These are phyloP conservation scores for Hecatera dysodea DNA, from an alignment of 2,888 invertebrate species.

Conservation along the genomic window DNA sequence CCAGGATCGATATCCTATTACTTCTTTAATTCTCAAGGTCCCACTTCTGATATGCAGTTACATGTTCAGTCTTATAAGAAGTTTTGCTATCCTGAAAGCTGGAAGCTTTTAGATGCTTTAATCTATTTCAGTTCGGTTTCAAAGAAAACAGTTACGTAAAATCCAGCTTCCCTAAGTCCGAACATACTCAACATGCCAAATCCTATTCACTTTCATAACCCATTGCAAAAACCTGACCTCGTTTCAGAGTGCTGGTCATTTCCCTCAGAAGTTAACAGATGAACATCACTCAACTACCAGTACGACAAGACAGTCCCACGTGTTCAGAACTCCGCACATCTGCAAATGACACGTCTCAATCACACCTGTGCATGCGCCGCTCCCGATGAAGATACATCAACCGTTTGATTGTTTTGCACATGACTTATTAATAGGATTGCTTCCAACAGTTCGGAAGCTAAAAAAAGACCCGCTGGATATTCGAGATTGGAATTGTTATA, in stretches of 20 bases:
- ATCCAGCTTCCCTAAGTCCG: background rate
- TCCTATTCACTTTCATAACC: slow-evolving; percentile 9
- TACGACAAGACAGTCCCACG: slow-evolving; percentile 37
- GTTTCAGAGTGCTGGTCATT: slow-evolving; percentile 17
- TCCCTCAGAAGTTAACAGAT: slow-evolving; percentile 19
- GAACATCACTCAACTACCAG: slow-evolving; percentile 38
- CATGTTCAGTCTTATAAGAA: background rate
- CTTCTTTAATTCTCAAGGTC: background rate
- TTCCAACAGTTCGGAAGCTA: slow-evolving; percentile 30
- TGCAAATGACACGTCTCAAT: slow-evolving; percentile 50
- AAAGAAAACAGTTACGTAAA: background rate
- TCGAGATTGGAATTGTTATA: slow-evolving; percentile 21
- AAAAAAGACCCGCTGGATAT: slow-evolving; percentile 32
- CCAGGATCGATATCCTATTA: background rate
- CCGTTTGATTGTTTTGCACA: slow-evolving; percentile 55
- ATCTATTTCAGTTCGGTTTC: no score
- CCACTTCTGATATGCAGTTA: background rate
- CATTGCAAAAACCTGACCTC: slow-evolving; percentile 33
- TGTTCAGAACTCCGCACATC: slow-evolving; percentile 31
- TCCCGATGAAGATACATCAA: slow-evolving; percentile 52
- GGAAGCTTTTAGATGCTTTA: background rate
- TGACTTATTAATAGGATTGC: slow-evolving; percentile 52
- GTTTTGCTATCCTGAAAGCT: background rate
- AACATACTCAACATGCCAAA: background rate
- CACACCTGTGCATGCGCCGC: slow-evolving; percentile 50